Percentiles rank a stretch among this genome's conserved stretches.
phyloP scores from a whole-genome alignment of 2,888 invertebrate species.

The Pristionchus maxplancki region DNA sequence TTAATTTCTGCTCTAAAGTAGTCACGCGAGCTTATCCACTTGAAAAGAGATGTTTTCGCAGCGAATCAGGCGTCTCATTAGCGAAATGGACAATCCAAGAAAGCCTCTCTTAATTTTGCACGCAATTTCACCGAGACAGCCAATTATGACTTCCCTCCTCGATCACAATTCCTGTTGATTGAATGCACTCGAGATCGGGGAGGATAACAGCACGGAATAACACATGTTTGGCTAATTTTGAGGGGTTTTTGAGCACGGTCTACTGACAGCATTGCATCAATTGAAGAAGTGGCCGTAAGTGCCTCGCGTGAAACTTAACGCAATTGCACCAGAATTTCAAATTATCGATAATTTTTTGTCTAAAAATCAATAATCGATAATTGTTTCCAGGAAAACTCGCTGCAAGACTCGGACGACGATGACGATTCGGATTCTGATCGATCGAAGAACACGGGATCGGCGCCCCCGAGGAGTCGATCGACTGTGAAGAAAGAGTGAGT shows the following conservation, averaged over 20 bases:
- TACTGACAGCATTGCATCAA: neutral
- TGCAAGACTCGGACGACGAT: neutral
- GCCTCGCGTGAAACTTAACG: neutral
- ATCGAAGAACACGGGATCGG: constrained; percentile 4
- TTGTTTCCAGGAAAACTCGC: neutral
- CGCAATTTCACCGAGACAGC: no score
- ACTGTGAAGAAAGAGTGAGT: constrained; percentile 27
- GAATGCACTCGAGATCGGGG: no score
- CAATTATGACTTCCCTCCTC: no score
- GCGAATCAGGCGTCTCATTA: neutral
- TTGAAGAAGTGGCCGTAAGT: neutral
- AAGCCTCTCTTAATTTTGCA: neutral
- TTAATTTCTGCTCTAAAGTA: neutral
- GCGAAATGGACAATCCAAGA: neutral
- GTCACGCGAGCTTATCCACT: neutral
- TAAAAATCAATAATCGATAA: neutral
- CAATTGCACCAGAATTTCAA: neutral
- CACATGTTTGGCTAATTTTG: neutral
- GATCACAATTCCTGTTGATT: no score
- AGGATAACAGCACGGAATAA: no score
- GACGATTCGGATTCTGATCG: constrained; percentile 10
- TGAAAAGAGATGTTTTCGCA: neutral
- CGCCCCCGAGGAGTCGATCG: constrained; percentile 12
- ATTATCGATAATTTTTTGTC: neutral
- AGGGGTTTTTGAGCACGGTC: neutral